Base-by-base conservation (phyloP, 2,797 vertebrate species). In the Falco biarmicus region DNA sequence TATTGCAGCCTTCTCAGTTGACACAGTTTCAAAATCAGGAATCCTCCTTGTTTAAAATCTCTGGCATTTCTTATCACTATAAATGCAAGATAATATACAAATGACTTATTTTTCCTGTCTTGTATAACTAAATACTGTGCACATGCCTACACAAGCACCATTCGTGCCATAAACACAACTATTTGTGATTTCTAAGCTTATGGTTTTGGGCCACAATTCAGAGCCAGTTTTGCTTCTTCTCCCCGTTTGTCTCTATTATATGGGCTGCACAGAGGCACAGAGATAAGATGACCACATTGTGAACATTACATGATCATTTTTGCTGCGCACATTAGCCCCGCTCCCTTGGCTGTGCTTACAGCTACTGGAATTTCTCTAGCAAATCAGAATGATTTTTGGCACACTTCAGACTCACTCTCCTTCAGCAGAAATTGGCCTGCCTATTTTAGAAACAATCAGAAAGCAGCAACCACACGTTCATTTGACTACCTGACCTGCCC, bases 391-490 rank as follows among this genome's bases (percentile, higher is more conserved):
- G 34, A 71, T 43, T 78, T 43, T 81, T 95, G 96, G 94, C 90
- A 94, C 90, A 65, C 89, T 91, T 87, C 96, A 95, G 57, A 57
- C 64, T 82, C 24, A 1, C 81, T 93, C 79, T 94, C 75, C 92
- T 77, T 31, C 93, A 91, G 90, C 84, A 96, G 75, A 73, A 95
- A 95, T 81, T 64, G 92, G 63, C 74, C 93, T 94, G 93, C 87
- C 85, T 84, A 7, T 77, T 95, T 93, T 57, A 93, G 96, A 89
- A 95, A 85, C 90, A 85, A 93, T 84, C 93, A 95, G 79, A 93
- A 84, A 94, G 77, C 84, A 95, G 89, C 85, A 91, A 60, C 84
- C 15, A 43, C 83, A 51, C 85, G 64, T 95, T 96, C 87, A 65
- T 94, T 75, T 93, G 84, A 83, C 78, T 83, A 37, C 86, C 90